Evolutionary conservation across 2,888 invertebrate species (phyloP).

Genomic region (Amorpha juglandis): DNA sequence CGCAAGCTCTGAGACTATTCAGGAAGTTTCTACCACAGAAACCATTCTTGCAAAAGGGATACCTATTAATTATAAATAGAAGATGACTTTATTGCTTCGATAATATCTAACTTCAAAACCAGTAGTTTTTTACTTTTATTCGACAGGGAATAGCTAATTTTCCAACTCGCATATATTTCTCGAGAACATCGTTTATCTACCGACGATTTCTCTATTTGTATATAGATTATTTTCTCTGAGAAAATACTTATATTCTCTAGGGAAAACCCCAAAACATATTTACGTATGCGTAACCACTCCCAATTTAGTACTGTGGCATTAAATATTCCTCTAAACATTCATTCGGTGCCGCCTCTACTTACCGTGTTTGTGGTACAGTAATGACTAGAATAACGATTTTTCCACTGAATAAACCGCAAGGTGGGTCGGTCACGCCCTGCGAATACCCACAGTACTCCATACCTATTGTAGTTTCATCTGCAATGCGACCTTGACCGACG

Average conservation of each 20-base stretch:
- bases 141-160: too few species aligned
- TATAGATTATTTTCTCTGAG: too few species aligned
- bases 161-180: too few species aligned
- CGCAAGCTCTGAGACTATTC: slow-evolving; percentile 5
- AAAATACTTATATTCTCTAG: not conserved
- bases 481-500: slow-evolving; percentile 54
- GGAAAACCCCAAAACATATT: not conserved
- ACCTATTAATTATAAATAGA: too few species aligned
- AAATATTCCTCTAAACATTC: slow-evolving; percentile 16
- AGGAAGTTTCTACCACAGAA: not conserved
- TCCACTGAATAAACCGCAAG: slow-evolving; percentile 51
- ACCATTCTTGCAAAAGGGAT: not conserved
- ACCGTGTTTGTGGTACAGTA: slow-evolving; percentile 37
- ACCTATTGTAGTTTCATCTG: slow-evolving; percentile 50
- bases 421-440: slow-evolving; percentile 59
- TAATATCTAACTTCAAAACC: too few species aligned
- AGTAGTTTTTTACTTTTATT: too few species aligned
- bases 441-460: slow-evolving; percentile 38
- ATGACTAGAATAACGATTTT: slow-evolving; percentile 50
- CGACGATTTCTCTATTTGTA: too few species aligned
- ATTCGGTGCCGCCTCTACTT: slow-evolving; percentile 28
- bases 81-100: too few species aligned
- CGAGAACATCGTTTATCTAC: too few species aligned
- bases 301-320: too few species aligned
- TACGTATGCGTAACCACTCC: not conserved